Percentiles rank a stretch among this genome's conserved stretches.
Evolutionary conservation across 2,888 invertebrate genomes (phyloP).

Genomic region (Trilocha varians): DNA sequence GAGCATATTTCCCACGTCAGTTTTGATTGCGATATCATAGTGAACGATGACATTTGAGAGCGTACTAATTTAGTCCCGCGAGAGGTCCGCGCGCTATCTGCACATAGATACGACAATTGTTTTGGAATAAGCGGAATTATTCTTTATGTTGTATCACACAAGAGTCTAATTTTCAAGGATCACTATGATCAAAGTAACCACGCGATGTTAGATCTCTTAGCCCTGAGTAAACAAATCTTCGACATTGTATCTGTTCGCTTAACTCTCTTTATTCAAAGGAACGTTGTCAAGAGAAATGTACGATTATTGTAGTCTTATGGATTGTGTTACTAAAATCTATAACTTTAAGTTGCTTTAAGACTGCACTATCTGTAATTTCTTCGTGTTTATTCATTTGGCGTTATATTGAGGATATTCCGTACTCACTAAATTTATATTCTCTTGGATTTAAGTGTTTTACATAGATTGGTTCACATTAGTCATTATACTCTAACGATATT

Average conservation of each 20-base stretch:
- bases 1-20: conserved; percentile 70
- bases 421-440: no score
- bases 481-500: no score
- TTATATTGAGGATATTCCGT: no score
- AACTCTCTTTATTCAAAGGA: conserved; percentile 69
- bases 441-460: no score
- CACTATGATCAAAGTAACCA: conserved; percentile 40
- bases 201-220: conserved; percentile 50
- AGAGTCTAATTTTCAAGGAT: conserved; percentile 47
- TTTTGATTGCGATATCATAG: conserved; percentile 68
- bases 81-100: conserved; percentile 43
- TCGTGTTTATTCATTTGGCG: conserved; percentile 59
- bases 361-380: conserved; percentile 42
- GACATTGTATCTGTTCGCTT: conserved; percentile 67
- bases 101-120: conserved; percentile 36
- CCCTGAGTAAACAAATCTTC: conserved; percentile 65
- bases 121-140: conserved; percentile 28
- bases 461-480: no score
- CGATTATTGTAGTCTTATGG: conserved; percentile 70
- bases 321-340: conserved; percentile 66
- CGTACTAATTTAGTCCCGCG: conserved; percentile 56
- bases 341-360: conserved; percentile 50
- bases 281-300: conserved; percentile 70
- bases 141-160: conserved; percentile 34
- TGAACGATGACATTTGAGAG: conserved; percentile 64